A percentile compares a stretch with the other conserved stretches of the same genome.
These are phyloP conservation scores for Heliconius erato DNA, from an alignment of 2,888 invertebrate species.

Conservation along the genomic window DNA sequence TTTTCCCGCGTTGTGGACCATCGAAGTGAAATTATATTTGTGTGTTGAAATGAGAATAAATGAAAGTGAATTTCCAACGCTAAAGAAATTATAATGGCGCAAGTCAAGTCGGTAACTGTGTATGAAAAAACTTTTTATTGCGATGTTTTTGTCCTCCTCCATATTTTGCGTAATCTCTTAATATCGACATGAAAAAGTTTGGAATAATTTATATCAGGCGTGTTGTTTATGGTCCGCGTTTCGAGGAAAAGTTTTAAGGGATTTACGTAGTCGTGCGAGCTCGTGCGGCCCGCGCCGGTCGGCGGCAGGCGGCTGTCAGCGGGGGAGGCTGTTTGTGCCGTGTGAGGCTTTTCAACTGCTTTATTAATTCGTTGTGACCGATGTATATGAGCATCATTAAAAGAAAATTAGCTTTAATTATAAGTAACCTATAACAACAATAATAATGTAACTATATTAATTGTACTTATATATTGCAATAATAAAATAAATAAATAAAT, in stretches of 20 bases:
- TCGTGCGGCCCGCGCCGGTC: neutral
- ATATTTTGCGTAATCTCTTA: slow-evolving; percentile 47
- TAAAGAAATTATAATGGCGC: slow-evolving; percentile 8
- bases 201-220: slow-evolving; percentile 46
- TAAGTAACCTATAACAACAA: too few species aligned
- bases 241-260: slow-evolving; percentile 36
- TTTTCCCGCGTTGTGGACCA: too few species aligned
- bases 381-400: neutral
- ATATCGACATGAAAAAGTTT: slow-evolving; percentile 45
- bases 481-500: too few species aligned
- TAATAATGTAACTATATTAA: too few species aligned
- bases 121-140: slow-evolving; percentile 43
- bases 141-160: slow-evolving; percentile 38
- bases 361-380: slow-evolving; percentile 13
- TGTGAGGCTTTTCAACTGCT: slow-evolving; percentile 30
- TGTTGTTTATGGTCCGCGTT: slow-evolving; percentile 43
- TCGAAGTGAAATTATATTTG: neutral
- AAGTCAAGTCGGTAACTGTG: slow-evolving; percentile 16
- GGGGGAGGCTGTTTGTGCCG: slow-evolving; percentile 10
- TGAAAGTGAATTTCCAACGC: neutral
- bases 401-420: too few species aligned
- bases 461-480: too few species aligned
- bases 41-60: neutral
- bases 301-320: slow-evolving; percentile 15
- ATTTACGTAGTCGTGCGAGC: slow-evolving; percentile 33